Base-by-base conservation (phyloP, 2,888 invertebrate genomes). In the Agrotis ipsilon region DNA sequence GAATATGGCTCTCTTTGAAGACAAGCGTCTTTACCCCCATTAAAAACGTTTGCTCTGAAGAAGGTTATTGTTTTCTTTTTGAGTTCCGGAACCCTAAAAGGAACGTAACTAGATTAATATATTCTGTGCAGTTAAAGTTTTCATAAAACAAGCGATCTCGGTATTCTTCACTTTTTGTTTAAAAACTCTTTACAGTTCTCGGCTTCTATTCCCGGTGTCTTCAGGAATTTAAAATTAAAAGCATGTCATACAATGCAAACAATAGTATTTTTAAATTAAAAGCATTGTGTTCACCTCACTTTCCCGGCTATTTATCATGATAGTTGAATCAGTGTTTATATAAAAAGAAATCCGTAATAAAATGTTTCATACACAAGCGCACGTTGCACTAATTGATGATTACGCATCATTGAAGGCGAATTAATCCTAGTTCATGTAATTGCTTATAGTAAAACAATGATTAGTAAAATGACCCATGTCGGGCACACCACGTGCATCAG, bases 101-200 rank as follows among this genome's bases (percentile, higher is more conserved):
- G 75, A 83, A 84, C 85, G 85, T 81, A 80, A 84, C 85, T 82
- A 83, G 81, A 86, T 88, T 85, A 87, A 89, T 90, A 87, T 87
- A 87, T 88, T 86, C 86, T 68, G 69, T 85, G 83, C 79, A 85
- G 85, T 83, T 82, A 77, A 89, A 91, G 83, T 90, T 91, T 91
- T 87, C 71, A 87, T 88, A 87, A 89, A 91, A 89, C 90, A 91
- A 89, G 88, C 87, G 82, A 87, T 88, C 86, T 80, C 81, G 83
- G 87, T 87, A 88, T 88, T 86, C 84, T 86, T 84, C 79, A 82
- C 83, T 89, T 90, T 91, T 92, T 90, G 48, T 89, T 89, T 89
- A 85, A 78, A 86, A 88, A 88, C 89, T 87, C 86, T 91, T 90
- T 86, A 84, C 85, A 84, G 81, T 81, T 83, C 80, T 82, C 71